These are phyloP conservation scores for Nasonia longicornis DNA, from an alignment of 1,140 invertebrate species.

Conservation along the genomic window DNA sequence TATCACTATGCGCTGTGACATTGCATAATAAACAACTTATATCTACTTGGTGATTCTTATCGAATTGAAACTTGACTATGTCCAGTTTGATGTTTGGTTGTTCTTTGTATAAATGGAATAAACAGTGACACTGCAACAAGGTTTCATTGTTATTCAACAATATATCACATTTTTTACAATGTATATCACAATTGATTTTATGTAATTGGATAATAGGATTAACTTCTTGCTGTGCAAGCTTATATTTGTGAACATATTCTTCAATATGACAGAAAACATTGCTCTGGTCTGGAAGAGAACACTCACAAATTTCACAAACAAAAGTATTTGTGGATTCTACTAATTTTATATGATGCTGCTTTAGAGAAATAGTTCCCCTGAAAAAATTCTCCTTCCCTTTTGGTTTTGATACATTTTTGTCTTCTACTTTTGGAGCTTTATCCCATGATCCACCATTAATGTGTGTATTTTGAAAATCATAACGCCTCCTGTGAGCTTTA, in stretches of 20 bases:
- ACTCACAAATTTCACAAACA: neutral
- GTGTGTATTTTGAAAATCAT: neutral
- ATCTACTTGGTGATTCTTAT: neutral
- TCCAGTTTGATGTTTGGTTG: neutral
- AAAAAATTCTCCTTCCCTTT: neutral
- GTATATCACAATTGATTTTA: neutral
- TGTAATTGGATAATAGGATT: neutral
- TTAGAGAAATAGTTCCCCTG: too few relatives aligned
- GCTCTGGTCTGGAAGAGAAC: neutral
- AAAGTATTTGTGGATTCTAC: neutral
- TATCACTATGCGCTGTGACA: neutral
- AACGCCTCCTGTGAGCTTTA: neutral
- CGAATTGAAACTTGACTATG: neutral
- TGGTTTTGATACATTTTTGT: neutral
- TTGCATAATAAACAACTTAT: neutral
- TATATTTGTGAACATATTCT: neutral
- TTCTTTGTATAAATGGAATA: neutral
- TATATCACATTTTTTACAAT: neutral
- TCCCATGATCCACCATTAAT: neutral
- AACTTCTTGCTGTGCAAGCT: neutral
- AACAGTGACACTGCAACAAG: neutral
- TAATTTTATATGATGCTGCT: neutral
- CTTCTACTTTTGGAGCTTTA: neutral
- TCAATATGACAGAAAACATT: neutral
- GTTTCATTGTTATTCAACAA: neutral